Evolutionary conservation across 2,888 invertebrate species (phyloP), one percentile per base, ranked within the genome.

Genomic region (Anaspis maculata): DNA sequence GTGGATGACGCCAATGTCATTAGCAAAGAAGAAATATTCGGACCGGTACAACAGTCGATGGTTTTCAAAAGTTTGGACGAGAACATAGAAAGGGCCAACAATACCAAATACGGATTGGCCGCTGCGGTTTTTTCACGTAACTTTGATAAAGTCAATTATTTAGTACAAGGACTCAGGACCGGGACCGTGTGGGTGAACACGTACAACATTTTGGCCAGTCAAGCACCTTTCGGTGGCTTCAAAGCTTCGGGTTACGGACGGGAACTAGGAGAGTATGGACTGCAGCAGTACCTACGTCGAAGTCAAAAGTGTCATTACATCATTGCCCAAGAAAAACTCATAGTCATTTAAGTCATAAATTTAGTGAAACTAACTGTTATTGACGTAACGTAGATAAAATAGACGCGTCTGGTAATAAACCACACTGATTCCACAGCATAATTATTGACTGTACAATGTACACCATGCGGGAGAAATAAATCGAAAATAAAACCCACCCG

Each of bases 201-300:
- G 49, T 97, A 94, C 70, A 91, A 96, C 64, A 77, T 77, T 2
- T 74, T 89, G 50, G 72, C 76, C 11, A 72, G 83, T 16, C 88
- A 89, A 58, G 75, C 83, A 13, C 96, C 97, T 0, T 98, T 97
- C 68, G 97, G 97, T 28, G 97, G 97, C 1, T 97, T 76, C 72
- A 96, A 96, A 69, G 83, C 89, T 76, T 95, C 95, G 1, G 97
- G 96, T 2, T 75, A 88, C 54, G 97, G 98, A 1, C 78, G 97
- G 34, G 98, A 98, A 69, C 79, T 27, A n/a, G 15, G 27, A 3
- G 15, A n/a, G 13, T 27, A 27, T 13, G 27, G 27, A 15, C 11
- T 27, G n/a, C 9, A 15, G 9, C 27, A 27, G 15, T n/a, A n/a
- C n/a, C n/a, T 27, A 27, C 9, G 11, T 11, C 3, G 27, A 27